Evolutionary conservation across 2,888 invertebrate species (phyloP).

Genomic region (Rhodophaea formosa): DNA sequence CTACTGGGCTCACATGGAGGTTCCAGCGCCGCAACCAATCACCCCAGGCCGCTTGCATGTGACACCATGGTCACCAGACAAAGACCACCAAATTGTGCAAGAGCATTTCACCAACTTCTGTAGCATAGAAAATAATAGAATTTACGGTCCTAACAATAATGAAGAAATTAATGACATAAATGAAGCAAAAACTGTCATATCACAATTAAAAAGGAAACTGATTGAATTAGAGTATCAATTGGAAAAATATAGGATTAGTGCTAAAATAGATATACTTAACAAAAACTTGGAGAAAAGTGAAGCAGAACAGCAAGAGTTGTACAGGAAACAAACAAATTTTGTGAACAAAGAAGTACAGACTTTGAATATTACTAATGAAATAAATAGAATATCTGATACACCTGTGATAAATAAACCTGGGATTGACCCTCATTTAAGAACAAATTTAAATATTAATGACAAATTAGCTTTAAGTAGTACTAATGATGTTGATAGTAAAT

Average conservation of each 20-base stretch:
- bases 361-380: slow-evolving; percentile 45
- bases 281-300: slow-evolving; percentile 57
- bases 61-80: slow-evolving; percentile 86
- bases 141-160: slow-evolving; percentile 58
- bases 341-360: slow-evolving; percentile 62
- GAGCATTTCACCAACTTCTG: slow-evolving; percentile 42
- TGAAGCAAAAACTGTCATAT: slow-evolving; percentile 64
- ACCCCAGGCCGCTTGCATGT: slow-evolving; percentile 88
- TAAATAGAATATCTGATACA: slow-evolving; percentile 55
- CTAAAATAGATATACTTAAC: slow-evolving; percentile 60
- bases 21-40: slow-evolving; percentile 83
- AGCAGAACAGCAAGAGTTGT: slow-evolving; percentile 43
- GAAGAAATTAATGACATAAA: slow-evolving; percentile 64
- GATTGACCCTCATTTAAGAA: slow-evolving; percentile 59
- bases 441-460: slow-evolving; percentile 65
- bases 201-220: slow-evolving; percentile 59
- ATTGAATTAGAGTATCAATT: slow-evolving; percentile 65
- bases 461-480: slow-evolving; percentile 64
- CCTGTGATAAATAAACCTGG: slow-evolving; percentile 72
- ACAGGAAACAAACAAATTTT: slow-evolving; percentile 45
- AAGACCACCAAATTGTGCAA: slow-evolving; percentile 46
- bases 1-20: slow-evolving; percentile 92
- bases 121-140: slow-evolving; percentile 50
- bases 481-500: slow-evolving; percentile 48
- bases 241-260: slow-evolving; percentile 61